Evolutionary conservation across 2,888 invertebrate species (phyloP), one percentile per base, ranked within the genome.

Genomic region (Perithous albicinctus): DNA sequence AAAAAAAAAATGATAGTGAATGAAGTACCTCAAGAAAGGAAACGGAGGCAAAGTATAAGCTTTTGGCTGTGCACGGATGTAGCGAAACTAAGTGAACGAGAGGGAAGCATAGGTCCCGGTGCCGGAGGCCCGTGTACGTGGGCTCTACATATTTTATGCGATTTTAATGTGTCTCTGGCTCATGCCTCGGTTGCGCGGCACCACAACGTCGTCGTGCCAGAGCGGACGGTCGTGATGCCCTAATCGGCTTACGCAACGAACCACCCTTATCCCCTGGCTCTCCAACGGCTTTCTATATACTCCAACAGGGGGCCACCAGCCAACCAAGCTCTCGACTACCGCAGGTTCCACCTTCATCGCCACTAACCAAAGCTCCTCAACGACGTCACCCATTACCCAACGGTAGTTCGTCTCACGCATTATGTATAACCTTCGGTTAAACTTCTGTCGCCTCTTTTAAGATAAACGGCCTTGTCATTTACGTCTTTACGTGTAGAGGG

Each of bases 151-250:
- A 92, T 91, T 92, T 92, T 78, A 92, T 90, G 90, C 89, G 92
- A 92, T 92, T 92, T 92, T 92, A 92, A 92, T 92, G 92, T 91
- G 92, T 92, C 92, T 90, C 91, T 88, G 54, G 86, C 88, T 85
- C 86, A 86, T 87, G 84, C 54, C 74, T 29, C 64, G 63, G 63
- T 29, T 43, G 54, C 56, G 61, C 38, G n/a, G 35, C 59, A 75
- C 38, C 77, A 35, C 56, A n/a, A n/a, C 76, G 63, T 64, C 67
- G 75, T 67, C 59, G 72, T 63, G 79, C 74, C n/a, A n/a, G 79
- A 78, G 82, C 66, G n/a, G 15, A 56, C 54, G 15, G 87, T 91
- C 84, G 89, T 90, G 89, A 90, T 90, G 90, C 90, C 87, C 87
- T 92, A 92, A 92, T 92, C 92, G 91, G 92, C 92, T 92, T 92